A percentile compares a stretch with the other conserved stretches of the same genome.
phyloP scores from a whole-genome alignment of 2,888 invertebrate genomes.

The Ichneumoninae sp. region DNA sequence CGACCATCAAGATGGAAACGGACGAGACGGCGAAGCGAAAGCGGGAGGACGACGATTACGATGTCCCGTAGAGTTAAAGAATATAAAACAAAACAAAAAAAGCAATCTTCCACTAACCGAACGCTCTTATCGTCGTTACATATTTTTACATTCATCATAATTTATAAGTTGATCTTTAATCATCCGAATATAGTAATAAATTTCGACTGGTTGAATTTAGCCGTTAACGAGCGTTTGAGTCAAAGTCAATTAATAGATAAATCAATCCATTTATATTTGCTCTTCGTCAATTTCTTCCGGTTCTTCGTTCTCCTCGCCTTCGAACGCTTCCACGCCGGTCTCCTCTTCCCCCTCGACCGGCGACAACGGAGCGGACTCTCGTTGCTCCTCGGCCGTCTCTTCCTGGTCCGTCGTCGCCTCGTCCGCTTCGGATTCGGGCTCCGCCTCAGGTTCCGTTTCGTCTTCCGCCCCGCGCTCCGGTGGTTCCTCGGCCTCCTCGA shows the following conservation, averaged over 20 bases:
- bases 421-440: constrained; percentile 36
- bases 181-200: constrained; percentile 48
- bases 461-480: constrained; percentile 50
- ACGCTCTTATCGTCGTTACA: constrained; percentile 47
- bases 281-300: constrained; percentile 42
- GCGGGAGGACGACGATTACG: constrained; percentile 82
- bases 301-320: constrained; percentile 43
- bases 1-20: constrained; percentile 79
- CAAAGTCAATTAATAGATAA: not conserved
- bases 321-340: constrained; percentile 23
- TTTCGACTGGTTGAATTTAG: constrained; percentile 26
- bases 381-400: constrained; percentile 35
- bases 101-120: constrained; percentile 59
- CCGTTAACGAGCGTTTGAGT: constrained; percentile 4
- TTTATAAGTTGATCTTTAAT: constrained; percentile 44
- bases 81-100: constrained; percentile 11
- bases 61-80: constrained; percentile 75
- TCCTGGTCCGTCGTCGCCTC: constrained; percentile 35
- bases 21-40: constrained; percentile 80
- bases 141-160: constrained; percentile 57
- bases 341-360: constrained; percentile 46
- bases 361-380: constrained; percentile 1
- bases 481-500: constrained; percentile 48
- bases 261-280: constrained; percentile 16
- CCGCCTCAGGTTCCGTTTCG: constrained; percentile 48